Conservation (phyloP, 2,113 vertebrate genomes). For the Geococcyx californianus region DNA sequence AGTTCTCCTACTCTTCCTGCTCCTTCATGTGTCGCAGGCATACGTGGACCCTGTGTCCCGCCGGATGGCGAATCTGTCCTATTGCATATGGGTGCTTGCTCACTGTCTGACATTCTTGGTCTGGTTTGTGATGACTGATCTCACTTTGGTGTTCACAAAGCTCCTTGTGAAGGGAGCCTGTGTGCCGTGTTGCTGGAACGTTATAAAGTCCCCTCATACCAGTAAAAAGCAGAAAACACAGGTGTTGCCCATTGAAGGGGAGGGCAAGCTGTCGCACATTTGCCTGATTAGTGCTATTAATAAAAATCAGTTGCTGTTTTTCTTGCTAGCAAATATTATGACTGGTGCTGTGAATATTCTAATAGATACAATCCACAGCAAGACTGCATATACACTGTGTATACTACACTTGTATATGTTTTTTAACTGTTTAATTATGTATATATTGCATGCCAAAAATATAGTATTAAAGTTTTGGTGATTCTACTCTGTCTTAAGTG, state of each 20-base stretch:
- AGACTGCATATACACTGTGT: slow-evolving; percentile 70
- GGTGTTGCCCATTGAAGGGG: not conserved
- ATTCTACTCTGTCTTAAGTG: not conserved
- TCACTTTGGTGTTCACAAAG: slow-evolving; percentile 83
- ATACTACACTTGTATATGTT: slow-evolving; percentile 89
- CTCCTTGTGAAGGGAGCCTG: slow-evolving; percentile 70
- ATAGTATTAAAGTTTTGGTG: slow-evolving; percentile 91
- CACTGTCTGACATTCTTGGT: slow-evolving; percentile 82
- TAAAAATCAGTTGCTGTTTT: slow-evolving; percentile 91
- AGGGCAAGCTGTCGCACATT: not conserved
- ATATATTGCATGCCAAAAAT: slow-evolving; percentile 80
- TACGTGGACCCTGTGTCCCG: slow-evolving; percentile 85
- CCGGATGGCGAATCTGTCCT: slow-evolving; percentile 89
- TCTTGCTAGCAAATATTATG: slow-evolving; percentile 89
- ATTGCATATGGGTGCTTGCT: slow-evolving; percentile 86
- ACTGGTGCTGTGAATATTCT: slow-evolving; percentile 88
- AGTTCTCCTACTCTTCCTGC: slow-evolving; percentile 63
- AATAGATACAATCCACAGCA: slow-evolving; percentile 85
- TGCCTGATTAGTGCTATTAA: slow-evolving; percentile 90
- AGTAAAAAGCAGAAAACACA: not conserved
- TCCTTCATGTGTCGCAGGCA: slow-evolving; percentile 73
- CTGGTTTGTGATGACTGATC: slow-evolving; percentile 76
- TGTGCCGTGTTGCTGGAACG: slow-evolving; percentile 84
- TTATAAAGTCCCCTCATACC: not conserved
- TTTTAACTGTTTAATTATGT: slow-evolving; percentile 80